Conservation (phyloP, 2,888 invertebrate genomes). For the Scelioninae gen. 2 region DNA sequence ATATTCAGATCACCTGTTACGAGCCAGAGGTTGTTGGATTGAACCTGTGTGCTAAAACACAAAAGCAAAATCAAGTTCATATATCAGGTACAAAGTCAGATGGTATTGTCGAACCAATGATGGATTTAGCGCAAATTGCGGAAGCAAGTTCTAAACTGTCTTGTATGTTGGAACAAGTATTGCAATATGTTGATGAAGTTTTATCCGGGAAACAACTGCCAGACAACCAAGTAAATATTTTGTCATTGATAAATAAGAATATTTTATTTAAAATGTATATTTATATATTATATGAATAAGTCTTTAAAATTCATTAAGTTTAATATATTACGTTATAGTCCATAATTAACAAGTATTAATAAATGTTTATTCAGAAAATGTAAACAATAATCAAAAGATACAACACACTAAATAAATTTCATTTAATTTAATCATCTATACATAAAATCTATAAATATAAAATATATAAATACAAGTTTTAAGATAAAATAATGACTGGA, state of each 20-base stretch:
- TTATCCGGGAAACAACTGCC: slow-evolving; percentile 83
- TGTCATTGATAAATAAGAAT: not conserved
- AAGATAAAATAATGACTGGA: no score
- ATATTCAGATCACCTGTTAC: slow-evolving; percentile 83
- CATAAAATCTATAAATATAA: no score
- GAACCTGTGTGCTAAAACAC: slow-evolving; percentile 90
- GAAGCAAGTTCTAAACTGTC: slow-evolving; percentile 89
- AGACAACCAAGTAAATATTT: slow-evolving; percentile 82
- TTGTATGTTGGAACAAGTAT: slow-evolving; percentile 85
- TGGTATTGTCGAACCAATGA: slow-evolving; percentile 82
- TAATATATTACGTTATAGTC: no score
- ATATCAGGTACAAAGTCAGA: slow-evolving; percentile 76
- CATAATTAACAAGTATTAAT: no score
- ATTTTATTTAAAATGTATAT: not conserved
- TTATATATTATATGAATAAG: no score
- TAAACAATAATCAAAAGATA: no score
- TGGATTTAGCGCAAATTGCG: slow-evolving; percentile 88
- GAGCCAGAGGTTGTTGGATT: slow-evolving; percentile 92
- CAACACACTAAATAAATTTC: no score
- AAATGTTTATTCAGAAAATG: no score
- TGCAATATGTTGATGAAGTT: slow-evolving; percentile 94
- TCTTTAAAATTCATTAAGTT: no score
- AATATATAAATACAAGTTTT: no score
- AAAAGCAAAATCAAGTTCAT: slow-evolving; percentile 67
- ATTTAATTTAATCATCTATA: no score